Base-by-base conservation (phyloP, 2,888 invertebrate genomes). In the Diplolepis rosae region DNA sequence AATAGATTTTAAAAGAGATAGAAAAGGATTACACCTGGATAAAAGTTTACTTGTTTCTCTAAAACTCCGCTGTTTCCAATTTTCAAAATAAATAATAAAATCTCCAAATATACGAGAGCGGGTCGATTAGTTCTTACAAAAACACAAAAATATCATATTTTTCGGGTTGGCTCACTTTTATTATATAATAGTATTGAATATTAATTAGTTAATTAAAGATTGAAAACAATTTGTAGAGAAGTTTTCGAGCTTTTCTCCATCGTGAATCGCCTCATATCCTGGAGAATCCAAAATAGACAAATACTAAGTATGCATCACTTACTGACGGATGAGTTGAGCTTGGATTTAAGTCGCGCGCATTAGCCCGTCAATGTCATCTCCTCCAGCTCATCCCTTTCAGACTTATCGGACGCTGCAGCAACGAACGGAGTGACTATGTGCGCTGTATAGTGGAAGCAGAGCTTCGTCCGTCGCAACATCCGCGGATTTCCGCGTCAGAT, bases 271-370 rank as follows among this genome's bases (percentile, higher is more conserved):
- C 61, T 42, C 61, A 24, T n/a, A n/a, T 15, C 35, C 61, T 61
- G 61, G 39, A 61, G 61, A 61, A 42, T 61, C n/a, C 61, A 61
- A 27, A 35, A 61, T 42, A 61, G 74, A 73, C 73, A 75, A 75
- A 76, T 75, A 78, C 69, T 74, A 78, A 76, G 76, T 72, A 75
- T 72, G 83, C 85, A 86, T 86, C 85, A 82, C 82, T 78, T 85
- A 88, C 85, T 84, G 88, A 88, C 87, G 85, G 87, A 88, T 88
- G 84, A 87, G 87, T 88, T 88, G 85, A 88, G 86, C 88, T 84
- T 74, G 84, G 85, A 83, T 87, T 87, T 88, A 88, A 87, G 86
- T 85, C 85, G 83, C 78, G 81, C 80, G 85, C 83, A 80, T 86
- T 84, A 84, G 81, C 83, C 81, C 85, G 82, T 87, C 86, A 87